phyloP scores from a whole-genome alignment of 2,888 invertebrate genomes.

The Dugesia japonica region DNA sequence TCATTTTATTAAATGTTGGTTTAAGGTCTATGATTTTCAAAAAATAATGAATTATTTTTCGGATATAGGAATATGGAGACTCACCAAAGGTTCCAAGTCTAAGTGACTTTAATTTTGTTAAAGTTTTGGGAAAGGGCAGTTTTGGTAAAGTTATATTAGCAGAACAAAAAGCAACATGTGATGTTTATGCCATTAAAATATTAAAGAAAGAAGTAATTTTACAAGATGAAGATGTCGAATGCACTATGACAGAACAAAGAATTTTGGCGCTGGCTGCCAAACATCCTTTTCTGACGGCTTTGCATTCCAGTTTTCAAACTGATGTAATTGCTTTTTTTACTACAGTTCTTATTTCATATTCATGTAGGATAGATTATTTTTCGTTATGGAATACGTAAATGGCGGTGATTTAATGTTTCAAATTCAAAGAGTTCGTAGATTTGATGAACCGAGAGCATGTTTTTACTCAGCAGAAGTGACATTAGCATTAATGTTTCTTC shows the following conservation, averaged over 20 bases:
- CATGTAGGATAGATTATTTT: conserved; percentile 69
- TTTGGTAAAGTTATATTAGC: conserved; percentile 95
- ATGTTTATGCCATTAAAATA: conserved; percentile 60
- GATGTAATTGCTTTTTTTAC: conserved; percentile 51
- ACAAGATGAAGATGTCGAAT: conserved; percentile 96
- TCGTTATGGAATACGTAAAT: conserved; percentile 98
- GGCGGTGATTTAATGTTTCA: conserved; percentile 84
- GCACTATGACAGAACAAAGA: conserved; percentile 92
- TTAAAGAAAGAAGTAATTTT: conserved; percentile 92
- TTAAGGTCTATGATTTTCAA: too few relatives aligned
- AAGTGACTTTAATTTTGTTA: conserved; percentile 78
- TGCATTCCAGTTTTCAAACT: conserved; percentile 92
- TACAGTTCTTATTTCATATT: background rate
- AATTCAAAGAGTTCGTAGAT: conserved; percentile 90
- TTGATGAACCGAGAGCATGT: conserved; percentile 78
- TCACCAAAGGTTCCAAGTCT: background rate
- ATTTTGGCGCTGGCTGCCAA: conserved; percentile 87
- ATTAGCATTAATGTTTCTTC: conserved; percentile 84
- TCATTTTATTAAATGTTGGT: too few relatives aligned
- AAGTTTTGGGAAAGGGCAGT: conserved; percentile 93
- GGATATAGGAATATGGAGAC: background rate
- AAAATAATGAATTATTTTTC: too few relatives aligned
- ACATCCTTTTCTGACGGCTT: conserved; percentile 88
- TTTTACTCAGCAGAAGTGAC: conserved; percentile 98
- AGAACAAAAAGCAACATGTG: conserved; percentile 75